Conservation (phyloP, 64 coral and sea anemone species). For the Pocillopora verrucosa region DNA sequence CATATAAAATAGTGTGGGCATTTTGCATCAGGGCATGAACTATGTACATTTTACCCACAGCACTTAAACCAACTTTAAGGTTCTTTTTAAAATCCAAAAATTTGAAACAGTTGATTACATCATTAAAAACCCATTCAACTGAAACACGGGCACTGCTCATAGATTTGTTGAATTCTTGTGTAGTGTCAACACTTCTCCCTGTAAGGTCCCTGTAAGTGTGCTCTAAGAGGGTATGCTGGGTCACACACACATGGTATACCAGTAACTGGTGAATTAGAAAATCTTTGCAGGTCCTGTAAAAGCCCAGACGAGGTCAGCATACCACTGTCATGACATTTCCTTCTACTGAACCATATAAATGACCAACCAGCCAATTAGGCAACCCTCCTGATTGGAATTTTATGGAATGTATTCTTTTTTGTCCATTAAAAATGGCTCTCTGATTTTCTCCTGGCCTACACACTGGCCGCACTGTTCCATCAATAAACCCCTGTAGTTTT, state of each 20-base stretch:
- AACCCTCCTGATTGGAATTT: not conserved
- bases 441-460: too few species aligned
- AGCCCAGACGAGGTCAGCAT: not conserved
- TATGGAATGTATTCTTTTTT: too few species aligned
- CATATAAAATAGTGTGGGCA: too few species aligned
- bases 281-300: not conserved
- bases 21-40: too few species aligned
- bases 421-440: too few species aligned
- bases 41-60: not conserved
- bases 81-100: not conserved
- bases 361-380: not conserved
- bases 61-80: not conserved
- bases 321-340: not conserved
- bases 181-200: not conserved
- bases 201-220: too few species aligned
- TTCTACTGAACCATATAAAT: constrained; percentile 1
- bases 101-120: not conserved
- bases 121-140: not conserved
- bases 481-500: too few species aligned
- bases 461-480: too few species aligned
- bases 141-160: too few species aligned
- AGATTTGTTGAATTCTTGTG: constrained; percentile 16
- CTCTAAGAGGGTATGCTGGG: too few species aligned
- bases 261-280: not conserved
- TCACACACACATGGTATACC: too few species aligned